Conservation (phyloP, 2,888 invertebrate genomes). For the Myopa testacea region DNA sequence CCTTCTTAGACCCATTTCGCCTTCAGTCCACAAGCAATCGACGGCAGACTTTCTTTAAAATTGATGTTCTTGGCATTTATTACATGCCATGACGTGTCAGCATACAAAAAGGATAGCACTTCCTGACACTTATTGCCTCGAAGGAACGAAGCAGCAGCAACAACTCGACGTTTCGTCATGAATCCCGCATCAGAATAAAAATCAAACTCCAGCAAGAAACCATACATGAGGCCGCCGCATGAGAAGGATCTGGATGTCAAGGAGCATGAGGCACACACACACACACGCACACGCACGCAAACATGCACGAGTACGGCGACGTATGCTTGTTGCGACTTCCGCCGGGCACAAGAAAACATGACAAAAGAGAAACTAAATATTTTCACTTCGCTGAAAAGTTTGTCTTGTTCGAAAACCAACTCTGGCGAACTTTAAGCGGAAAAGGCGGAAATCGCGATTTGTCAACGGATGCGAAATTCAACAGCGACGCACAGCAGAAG, state of each 20-base stretch:
- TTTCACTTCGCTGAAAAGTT: slow-evolving; percentile 37
- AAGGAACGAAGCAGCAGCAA: slow-evolving; percentile 7
- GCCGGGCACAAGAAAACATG: slow-evolving; percentile 21
- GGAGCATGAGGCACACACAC: neutral
- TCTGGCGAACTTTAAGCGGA: slow-evolving; percentile 39
- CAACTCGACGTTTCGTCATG: slow-evolving; percentile 25
- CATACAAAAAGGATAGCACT: slow-evolving; percentile 37
- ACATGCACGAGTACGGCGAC: neutral
- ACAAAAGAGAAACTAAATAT: slow-evolving; percentile 24
- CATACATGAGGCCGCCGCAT: neutral
- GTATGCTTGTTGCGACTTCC: slow-evolving; percentile 33
- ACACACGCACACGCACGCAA: neutral
- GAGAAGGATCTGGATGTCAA: neutral
- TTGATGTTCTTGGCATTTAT: slow-evolving; percentile 35
- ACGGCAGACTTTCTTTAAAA: slow-evolving; percentile 15
- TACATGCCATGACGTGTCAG: slow-evolving; percentile 26
- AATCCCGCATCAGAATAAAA: slow-evolving; percentile 29
- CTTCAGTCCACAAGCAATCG: neutral
- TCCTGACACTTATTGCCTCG: slow-evolving; percentile 42
- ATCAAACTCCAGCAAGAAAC: slow-evolving; percentile 9
- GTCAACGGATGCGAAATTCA: slow-evolving; percentile 45
- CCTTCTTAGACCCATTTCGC: neutral
- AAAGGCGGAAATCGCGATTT: slow-evolving; percentile 50
- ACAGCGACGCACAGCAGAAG: neutral
- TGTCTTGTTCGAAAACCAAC: slow-evolving; percentile 31